Evolutionary conservation across 2,797 vertebrate species (phyloP), one percentile per base, ranked within the genome.

Genomic region (Adelosebastes latens): DNA sequence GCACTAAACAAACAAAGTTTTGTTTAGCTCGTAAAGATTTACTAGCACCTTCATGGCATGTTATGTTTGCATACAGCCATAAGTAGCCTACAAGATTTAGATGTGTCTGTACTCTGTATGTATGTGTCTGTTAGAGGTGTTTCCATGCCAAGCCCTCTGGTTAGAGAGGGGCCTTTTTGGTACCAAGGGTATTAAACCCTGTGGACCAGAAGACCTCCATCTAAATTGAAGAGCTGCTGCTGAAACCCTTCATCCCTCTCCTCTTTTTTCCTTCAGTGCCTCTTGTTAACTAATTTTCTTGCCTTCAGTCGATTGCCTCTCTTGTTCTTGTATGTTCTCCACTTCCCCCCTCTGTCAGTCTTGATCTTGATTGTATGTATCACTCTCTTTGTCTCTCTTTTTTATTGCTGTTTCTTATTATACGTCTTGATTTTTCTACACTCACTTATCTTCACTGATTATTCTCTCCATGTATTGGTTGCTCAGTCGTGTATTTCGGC

Each of bases 221-320:
- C 60, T 85, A 72, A 85, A 90, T 91, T 88, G 72, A 86, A 46
- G 67, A 83, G 59, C 81, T 79, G 63, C 80, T 72, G 34, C 25
- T 61, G 42, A 39, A 82, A 29, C 52, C 52, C 10, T 22, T 70
- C 22, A 32, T 68, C 32, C 9, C 14, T 64, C 7, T 56, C n/a
- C 67, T 73, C 39, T 42, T 1, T 52, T 63, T 46, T 65, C 22
- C 27, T 31, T 11, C 68, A 31, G 52, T 25, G 4, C n/a, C 39
- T 79, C n/a, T 77, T 61, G 49, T 82, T 59, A 80, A 76, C 60
- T 64, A 13, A 65, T 82, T 80, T 68, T 46, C 32, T 56, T 53
- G 22, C 32, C 16, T 73, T 81, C 9, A 12, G 36, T 72, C 4
- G 2, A 46, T 72, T 63, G 36, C 49, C 6, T 72, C 49, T 76